Evolutionary conservation across 1,140 invertebrate genomes (phyloP), one percentile per base, ranked within the genome.

Genomic region (Metaphire vulgaris): DNA sequence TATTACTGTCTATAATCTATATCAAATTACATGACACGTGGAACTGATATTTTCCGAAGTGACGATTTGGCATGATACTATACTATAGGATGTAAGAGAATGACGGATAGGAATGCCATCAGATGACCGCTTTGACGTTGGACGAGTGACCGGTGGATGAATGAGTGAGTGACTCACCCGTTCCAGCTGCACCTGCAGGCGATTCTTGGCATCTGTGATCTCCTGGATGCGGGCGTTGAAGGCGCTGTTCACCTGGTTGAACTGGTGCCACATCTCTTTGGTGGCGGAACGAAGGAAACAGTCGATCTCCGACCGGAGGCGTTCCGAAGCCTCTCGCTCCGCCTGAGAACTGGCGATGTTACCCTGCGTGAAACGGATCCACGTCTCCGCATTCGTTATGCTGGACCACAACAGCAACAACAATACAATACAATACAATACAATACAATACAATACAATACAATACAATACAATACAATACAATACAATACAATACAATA

Each of bases 241-340:
- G 12, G 81, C 71, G 75, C 86, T 86, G 80, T 86, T 86, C 30
- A 86, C 85, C 80, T 90, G 90, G 82, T 91, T 94, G 93, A 95
- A 97, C 76, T 91, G 89, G 85, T 93, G 92, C 95, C 95, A 97
- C 83, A 96, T 93, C 80, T 94, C 91, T 81, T 92, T 91, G 33
- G 93, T 91, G 41, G 91, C 90, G 74, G 91, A 89, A 83, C 92
- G 92, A 14, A 96, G 90, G 72, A 93, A 86, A 81, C 91, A 90
- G 79, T 96, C 94, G 29, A 92, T 89, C 81, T 93, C 92, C 16
- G 88, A 85, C 2, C 93, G 88, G 80, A 95, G 88, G 84, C 95
- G 92, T 75, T 91, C 89, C 1, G 92, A 92, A 81, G 91, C 91
- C 30, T 91, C 91, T 67, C 95, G 88, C 84, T 95, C 93, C 2